Evolutionary conservation across 2,888 invertebrate genomes (phyloP), one percentile per base, ranked within the genome.

Genomic region (Trilocha varians): DNA sequence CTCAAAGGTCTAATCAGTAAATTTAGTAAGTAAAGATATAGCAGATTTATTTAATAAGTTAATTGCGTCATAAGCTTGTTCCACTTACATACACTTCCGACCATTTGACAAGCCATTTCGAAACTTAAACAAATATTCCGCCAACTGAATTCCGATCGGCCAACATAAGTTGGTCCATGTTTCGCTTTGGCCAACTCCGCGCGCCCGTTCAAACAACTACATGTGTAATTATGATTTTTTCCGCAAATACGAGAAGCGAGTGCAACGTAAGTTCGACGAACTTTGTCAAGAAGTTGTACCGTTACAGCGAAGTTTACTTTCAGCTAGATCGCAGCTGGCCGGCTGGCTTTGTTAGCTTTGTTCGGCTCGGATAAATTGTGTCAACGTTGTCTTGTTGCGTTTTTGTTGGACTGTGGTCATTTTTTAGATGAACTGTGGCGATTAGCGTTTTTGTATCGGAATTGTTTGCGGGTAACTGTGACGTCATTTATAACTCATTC

Each of bases 291-390:
- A 43, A 44, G 45, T 45, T 40, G 42, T 66, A 59, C 74, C 66
- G 75, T 75, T 73, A 67, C 17, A 50, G 49, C 49, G 50, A 52
- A 59, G 59, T 69, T 75, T 73, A 71, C 74, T 75, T 72, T 73
- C 72, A 61, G 62, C 61, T 61, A 67, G 63, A 66, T 61, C 52
- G 50, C 25, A 25, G 3, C 25, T 25, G 39, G 44, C 40, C 25
- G 11, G 3, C 25, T 25, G 39, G 44, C 40, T 44, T 13, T 25
- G 25, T 25, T 25, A 9, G 32, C 34, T 43, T 43, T 43, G 40
- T 40, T 38, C 34, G 16, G n/a, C n/a, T 14, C 16, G 16, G 16
- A 36, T 36, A 11, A 36, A 36, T 36, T 36, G 36, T 36, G 36
- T 34, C 34, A 14, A 14, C 14, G 14, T 16, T 36, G 36, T 36